Base-by-base conservation (phyloP, 2,113 vertebrate genomes). In the Platysteira castanea region DNA sequence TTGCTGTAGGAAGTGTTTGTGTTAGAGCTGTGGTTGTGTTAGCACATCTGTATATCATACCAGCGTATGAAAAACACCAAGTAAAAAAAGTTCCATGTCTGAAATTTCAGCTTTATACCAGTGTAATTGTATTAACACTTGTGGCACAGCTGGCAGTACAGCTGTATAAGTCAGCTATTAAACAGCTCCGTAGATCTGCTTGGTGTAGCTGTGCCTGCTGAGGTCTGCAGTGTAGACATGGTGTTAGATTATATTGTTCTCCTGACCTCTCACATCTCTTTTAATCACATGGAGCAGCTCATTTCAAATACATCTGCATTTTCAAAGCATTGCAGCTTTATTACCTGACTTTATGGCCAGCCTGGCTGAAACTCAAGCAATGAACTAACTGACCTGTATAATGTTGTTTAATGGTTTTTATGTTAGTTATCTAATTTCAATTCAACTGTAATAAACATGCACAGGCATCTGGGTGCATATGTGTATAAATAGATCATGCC, bases 261-360 rank as follows among this genome's bases (percentile, higher is more conserved):
- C 26, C 70, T 87, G 92, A 92, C 89, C 96, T 88, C 84, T 88
- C 61, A 47, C 86, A 78, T 96, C 76, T 91, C 84, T 88, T 90
- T 86, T 96, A 96, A 97, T 97, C 95, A 69, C 44, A 37, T 56
- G 80, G 69, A 87, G 64, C 89, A 87, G 70, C 61, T 96, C 1
- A 53, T 95, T 97, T 92, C 87, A 96, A 90, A 82, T 89, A 77
- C 90, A 90, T 96, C 90, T 92, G 92, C 31, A 7, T 75, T 96
- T 96, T 96, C 92, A 95, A 89, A 97, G 95, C 90, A 61, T 42
- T 91, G 78, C 50, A 89, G 61, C 73, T 96, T 97, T 96, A 96
- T 93, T 97, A 91, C 87, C 79, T 83, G 85, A n/a, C 92, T 94
- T 97, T 96, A 96, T 88, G 71, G 76, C 90, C 84, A 65, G 77